Evolutionary conservation across 2,888 invertebrate genomes (phyloP).

Genomic region (Plebejus anna): DNA sequence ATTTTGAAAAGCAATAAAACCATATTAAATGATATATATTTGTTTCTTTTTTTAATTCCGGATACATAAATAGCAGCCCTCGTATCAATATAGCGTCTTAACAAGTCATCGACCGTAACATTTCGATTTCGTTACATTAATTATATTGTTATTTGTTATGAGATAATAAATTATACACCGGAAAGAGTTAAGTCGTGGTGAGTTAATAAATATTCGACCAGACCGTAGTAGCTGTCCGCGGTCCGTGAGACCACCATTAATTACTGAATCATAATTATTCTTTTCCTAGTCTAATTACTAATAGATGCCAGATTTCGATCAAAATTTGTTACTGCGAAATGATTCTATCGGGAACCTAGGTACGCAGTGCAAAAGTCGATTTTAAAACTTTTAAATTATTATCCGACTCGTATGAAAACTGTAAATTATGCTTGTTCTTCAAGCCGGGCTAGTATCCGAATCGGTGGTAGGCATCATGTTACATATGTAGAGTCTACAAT

Average conservation of each 20-base stretch:
- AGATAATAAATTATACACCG: slow-evolving; percentile 12
- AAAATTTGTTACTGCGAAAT: neutral
- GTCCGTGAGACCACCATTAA: neutral
- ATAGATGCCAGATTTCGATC: neutral
- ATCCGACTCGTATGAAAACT: too few relatives aligned
- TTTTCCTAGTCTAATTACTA: neutral
- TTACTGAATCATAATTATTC: neutral
- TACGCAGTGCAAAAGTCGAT: neutral
- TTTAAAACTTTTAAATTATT: too few relatives aligned
- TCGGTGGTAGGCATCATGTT: too few relatives aligned
- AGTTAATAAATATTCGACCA: neutral
- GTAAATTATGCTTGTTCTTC: too few relatives aligned
- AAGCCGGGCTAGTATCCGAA: too few relatives aligned
- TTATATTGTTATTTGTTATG: neutral
- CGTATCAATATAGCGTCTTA: too few relatives aligned
- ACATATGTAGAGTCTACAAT: too few relatives aligned
- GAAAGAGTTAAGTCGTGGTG: neutral
- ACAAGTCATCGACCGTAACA: slow-evolving; percentile 13
- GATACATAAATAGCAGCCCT: too few relatives aligned
- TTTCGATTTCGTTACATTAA: slow-evolving; percentile 13
- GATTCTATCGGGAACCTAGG: neutral
- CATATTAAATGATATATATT: too few relatives aligned
- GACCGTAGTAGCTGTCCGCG: neutral
- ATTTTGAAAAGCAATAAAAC: too few relatives aligned
- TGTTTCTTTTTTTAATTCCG: too few relatives aligned